Evolutionary conservation across 2,888 invertebrate genomes (phyloP), one percentile per base, ranked within the genome.

Genomic region (Tanaodytes sp.): DNA sequence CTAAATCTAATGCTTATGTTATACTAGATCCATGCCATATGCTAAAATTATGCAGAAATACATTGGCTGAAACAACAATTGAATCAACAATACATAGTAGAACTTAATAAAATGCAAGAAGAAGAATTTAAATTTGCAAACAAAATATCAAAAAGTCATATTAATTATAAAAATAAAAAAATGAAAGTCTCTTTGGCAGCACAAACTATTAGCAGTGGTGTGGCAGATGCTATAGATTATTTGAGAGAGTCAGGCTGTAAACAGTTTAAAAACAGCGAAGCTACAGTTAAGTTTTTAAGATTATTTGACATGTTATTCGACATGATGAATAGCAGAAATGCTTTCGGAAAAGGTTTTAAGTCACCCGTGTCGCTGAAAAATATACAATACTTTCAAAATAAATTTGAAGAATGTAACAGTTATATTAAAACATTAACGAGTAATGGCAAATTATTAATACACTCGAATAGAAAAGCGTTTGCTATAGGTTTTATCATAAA

Each of bases 221-320:
- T 77, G 6, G 76, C 75, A 6, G 75, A 75, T 71, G 72, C 75
- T 6, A 63, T 72, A n/a, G 67, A 64, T 42, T 77, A 48, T 36
- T 48, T 54, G 3, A 14, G 36, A 30, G 1, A 48, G n/a, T 46
- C 36, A 1, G 46, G 54, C 20, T 36, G 18, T 30, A 14, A 51
- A 46, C 4, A 62, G 43, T 76, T 77, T 51, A 20, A 66, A 55
- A 63, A 55, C 9, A 52, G 61, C 46, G 70, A 70, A 31, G 71
- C 71, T 11, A 76, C 75, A 6, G 39, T 63, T 11, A 19, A 61
- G 42, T 76, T 77, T 63, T 61, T 76, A 23, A 19, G 67, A 46
- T 64, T 27, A 8, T 61, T 74, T 18, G 62, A 73, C 62, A 61
- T 37, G 18, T 16, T 72, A 2, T 76, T 76, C 58, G 76, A 76